These are phyloP conservation scores for Myotis lucifugus DNA, from an alignment of 2,113 vertebrate species.

Conservation along the genomic window DNA sequence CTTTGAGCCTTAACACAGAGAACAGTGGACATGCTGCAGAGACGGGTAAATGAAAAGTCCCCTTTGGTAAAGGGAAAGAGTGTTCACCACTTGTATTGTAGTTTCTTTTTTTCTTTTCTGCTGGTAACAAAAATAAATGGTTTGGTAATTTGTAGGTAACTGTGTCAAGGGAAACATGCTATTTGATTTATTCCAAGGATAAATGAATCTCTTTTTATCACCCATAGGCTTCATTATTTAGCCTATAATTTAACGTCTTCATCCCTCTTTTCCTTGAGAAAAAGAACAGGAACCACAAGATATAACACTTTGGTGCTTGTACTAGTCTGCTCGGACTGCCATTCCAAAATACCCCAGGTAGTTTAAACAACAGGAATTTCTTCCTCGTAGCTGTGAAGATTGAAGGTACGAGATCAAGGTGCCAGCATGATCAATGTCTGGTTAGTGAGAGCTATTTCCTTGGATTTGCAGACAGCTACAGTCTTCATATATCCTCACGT, in stretches of 20 bases:
- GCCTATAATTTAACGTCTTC: slow-evolving; percentile 3
- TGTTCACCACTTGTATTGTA: background rate
- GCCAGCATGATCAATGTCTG: background rate
- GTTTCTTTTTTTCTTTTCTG: background rate
- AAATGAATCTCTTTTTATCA: slow-evolving; percentile 22
- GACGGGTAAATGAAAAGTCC: background rate
- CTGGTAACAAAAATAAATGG: background rate
- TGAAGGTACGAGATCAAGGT: background rate
- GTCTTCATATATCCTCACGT: background rate
- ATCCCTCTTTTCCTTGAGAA: background rate
- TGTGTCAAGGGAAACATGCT: background rate
- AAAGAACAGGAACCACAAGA: background rate
- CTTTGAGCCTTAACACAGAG: background rate
- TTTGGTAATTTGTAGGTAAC: background rate
- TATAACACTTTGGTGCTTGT: background rate
- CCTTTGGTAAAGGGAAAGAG: background rate
- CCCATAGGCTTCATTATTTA: background rate
- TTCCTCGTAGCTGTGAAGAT: background rate
- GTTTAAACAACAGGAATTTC: background rate
- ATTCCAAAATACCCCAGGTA: background rate
- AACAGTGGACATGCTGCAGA: background rate
- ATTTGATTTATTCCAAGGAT: background rate
- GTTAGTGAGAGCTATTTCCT: background rate
- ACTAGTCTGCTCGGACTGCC: background rate
- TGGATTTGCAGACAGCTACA: background rate